Evolutionary conservation across 2,797 vertebrate species (phyloP), one percentile per base, ranked within the genome.

Genomic region (Anguilla pacifica): DNA sequence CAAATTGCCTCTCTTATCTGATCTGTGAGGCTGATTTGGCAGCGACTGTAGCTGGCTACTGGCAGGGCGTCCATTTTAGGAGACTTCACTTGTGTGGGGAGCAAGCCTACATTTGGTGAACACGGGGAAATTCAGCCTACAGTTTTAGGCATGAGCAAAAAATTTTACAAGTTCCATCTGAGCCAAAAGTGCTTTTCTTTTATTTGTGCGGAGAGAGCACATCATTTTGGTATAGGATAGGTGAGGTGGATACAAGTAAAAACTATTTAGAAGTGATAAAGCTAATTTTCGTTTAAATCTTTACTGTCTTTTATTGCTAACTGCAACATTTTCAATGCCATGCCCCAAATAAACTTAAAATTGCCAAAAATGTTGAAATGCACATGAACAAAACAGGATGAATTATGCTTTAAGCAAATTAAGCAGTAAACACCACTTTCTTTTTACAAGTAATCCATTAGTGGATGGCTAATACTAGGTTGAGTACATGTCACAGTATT

Each of bases 1-100:
- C 64, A 67, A 67, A 67, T 67, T 67, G n/a, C 31, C 72, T 39
- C 11, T 74, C 72, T 74, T 74, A 74, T 74, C 72, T 74, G 72
- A 46, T 81, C 35, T 81, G 72, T 74, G 77, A 22, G 22, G 13
- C 77, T 81, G 77, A 46, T 81, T 35, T 43, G 7, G 35, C 77
- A 3, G 17, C 39, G 9, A 6, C 72, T 67, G 64, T 67, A 74
- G 31, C 28, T 28, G n/a, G 70, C 49, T 81, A 39, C 72, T 3
- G 46, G 31, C 15, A 46, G 43, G 35, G 35, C 77, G 13, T 81
- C 77, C 35, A 46, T 43, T 25, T 46, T 22, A 81, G 39, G 35
- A 22, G 39, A 6, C 17, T 35, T 22, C 6, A 22, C 35, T 81
- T 81, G 35, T 7, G 7, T 25, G 39, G 6, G 39, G 77, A 43